phyloP scores from a whole-genome alignment of 2,888 invertebrate genomes.

The Cantharis rufa region DNA sequence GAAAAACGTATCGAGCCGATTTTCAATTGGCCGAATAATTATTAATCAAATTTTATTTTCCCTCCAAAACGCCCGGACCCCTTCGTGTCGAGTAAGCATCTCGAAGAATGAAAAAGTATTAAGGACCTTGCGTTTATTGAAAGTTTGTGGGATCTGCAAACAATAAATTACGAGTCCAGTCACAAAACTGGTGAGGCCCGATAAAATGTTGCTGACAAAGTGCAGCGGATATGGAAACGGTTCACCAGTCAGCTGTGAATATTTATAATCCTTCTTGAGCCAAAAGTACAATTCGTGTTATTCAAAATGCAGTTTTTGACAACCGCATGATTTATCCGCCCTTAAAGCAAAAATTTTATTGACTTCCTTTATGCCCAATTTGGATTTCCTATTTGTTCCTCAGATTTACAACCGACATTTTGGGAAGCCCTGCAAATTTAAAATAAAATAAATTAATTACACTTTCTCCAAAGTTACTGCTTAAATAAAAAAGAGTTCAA shows the following conservation, averaged over 20 bases:
- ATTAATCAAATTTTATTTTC: neutral
- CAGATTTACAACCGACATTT: neutral
- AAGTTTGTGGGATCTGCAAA: conserved; percentile 13
- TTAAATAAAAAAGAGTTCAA: neutral
- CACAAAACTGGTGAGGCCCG: conserved; percentile 11
- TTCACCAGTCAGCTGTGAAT: conserved; percentile 24
- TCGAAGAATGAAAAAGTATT: neutral
- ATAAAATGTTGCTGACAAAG: conserved; percentile 30
- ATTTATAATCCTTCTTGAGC: conserved; percentile 24
- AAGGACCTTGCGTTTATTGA: neutral
- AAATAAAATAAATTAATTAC: neutral
- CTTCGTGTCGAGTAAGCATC: neutral
- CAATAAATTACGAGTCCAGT: conserved; percentile 16
- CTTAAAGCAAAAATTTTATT: neutral
- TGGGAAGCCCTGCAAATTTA: neutral
- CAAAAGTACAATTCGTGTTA: conserved; percentile 22
- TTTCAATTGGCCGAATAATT: conserved; percentile 2
- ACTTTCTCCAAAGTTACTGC: neutral
- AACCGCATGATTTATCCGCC: neutral
- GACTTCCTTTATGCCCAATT: neutral
- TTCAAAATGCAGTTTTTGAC: conserved; percentile 24
- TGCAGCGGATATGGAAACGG: conserved; percentile 26
- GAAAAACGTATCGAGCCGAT: conserved; percentile 26
- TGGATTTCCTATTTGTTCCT: neutral
- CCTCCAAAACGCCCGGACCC: neutral